Conservation (phyloP, 1,140 invertebrate species). For the Rhagoletis pomonella region DNA sequence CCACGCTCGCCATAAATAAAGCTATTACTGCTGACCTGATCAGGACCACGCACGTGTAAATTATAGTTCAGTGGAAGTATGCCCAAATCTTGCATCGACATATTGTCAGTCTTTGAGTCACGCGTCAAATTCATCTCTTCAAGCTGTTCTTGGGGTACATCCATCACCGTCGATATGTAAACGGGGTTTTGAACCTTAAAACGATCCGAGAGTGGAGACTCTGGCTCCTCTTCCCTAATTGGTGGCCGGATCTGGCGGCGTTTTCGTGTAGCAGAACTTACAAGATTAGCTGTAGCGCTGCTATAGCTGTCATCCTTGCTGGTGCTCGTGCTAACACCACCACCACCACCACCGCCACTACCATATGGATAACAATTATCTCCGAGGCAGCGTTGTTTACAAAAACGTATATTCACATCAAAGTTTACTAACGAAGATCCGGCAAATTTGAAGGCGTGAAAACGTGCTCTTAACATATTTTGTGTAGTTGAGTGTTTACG, state of each 20-base stretch:
- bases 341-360: neutral
- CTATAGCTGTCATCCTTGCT: conserved; percentile 58
- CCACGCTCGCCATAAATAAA: conserved; percentile 75
- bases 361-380: conserved; percentile 63
- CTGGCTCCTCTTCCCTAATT: neutral
- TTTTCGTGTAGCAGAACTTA: neutral
- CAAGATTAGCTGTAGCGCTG: neutral
- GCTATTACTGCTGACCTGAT: conserved; percentile 70
- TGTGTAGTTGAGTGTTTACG: conserved; percentile 67
- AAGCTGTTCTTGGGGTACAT: conserved; percentile 56
- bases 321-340: conserved; percentile 54
- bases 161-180: conserved; percentile 68
- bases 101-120: conserved; percentile 14
- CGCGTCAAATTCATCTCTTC: neutral
- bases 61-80: conserved; percentile 74
- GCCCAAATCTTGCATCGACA: conserved; percentile 54
- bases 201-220: conserved; percentile 57
- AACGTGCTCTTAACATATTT: conserved; percentile 71
- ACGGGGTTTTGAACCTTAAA: conserved; percentile 67
- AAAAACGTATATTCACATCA: conserved; percentile 76
- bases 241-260: neutral
- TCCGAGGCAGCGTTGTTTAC: conserved; percentile 70
- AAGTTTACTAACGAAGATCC: conserved; percentile 75
- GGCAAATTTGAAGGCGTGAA: conserved; percentile 76
- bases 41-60: conserved; percentile 73